Percentiles rank a stretch among this genome's conserved stretches.
phyloP scores from a whole-genome alignment of 2,888 invertebrate species.

The Endotricha flammealis region DNA sequence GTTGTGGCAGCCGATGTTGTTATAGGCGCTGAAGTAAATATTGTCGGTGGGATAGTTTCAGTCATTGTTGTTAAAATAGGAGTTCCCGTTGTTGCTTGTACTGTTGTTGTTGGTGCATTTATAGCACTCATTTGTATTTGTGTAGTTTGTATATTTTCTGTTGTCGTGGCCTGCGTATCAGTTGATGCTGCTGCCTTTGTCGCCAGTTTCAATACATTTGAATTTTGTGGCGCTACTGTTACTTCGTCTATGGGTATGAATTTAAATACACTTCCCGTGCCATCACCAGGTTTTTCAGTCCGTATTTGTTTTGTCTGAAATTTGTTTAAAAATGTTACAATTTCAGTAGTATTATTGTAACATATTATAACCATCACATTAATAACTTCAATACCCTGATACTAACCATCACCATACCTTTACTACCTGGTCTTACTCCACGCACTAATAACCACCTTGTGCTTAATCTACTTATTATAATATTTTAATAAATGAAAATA shows the following conservation, averaged over 20 bases:
- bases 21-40: constrained; percentile 16
- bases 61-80: constrained; percentile 19
- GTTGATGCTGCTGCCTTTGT: constrained; percentile 47
- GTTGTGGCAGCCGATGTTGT: constrained; percentile 21
- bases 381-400: background rate
- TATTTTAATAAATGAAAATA: background rate
- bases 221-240: constrained; percentile 50
- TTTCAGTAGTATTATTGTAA: constrained; percentile 3
- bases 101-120: constrained; percentile 17
- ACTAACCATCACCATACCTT: constrained; percentile 58
- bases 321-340: constrained; percentile 25
- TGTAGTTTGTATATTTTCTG: constrained; percentile 53
- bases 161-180: constrained; percentile 36
- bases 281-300: constrained; percentile 67
- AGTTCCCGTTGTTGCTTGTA: constrained; percentile 19
- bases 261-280: constrained; percentile 61
- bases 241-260: constrained; percentile 72
- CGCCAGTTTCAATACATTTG: constrained; percentile 63
- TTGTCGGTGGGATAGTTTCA: constrained; percentile 24
- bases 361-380: background rate
- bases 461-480: background rate
- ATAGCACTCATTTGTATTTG: constrained; percentile 39
- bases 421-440: constrained; percentile 8
- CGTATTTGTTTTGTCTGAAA: constrained; percentile 77
- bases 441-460: background rate